phyloP scores from a whole-genome alignment of 2,888 invertebrate genomes.

The Pomacea canaliculata region DNA sequence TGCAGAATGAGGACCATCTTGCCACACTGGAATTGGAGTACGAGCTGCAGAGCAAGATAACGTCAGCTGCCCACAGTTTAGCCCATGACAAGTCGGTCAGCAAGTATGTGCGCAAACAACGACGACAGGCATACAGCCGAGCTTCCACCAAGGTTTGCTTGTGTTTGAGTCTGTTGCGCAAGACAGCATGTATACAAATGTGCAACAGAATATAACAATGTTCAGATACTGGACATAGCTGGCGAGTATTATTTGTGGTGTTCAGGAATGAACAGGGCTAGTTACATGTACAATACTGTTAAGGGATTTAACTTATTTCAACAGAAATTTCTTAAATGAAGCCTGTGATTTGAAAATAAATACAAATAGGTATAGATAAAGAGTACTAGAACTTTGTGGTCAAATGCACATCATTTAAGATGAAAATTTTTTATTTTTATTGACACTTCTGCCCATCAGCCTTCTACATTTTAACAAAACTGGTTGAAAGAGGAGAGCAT shows the following conservation, averaged over 20 bases:
- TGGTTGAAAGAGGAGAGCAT: no score
- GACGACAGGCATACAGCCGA: constrained; percentile 78
- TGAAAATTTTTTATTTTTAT: no score
- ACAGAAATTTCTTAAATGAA: background rate
- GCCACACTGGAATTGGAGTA: constrained; percentile 79
- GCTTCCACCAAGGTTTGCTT: constrained; percentile 66
- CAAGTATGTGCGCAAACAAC: constrained; percentile 79
- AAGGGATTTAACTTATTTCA: background rate
- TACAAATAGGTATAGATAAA: no score
- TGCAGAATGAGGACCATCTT: constrained; percentile 73
- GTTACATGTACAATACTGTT: background rate
- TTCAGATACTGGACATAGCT: no score
- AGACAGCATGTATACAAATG: background rate
- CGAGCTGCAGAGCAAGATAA: constrained; percentile 80
- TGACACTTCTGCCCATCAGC: no score
- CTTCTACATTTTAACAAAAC: no score
- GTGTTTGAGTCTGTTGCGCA: background rate
- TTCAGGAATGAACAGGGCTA: no score
- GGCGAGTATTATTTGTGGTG: no score
- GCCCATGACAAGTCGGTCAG: constrained; percentile 79
- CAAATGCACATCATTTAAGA: no score
- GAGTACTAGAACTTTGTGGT: no score
- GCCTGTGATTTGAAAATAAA: no score
- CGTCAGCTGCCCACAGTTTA: constrained; percentile 79
- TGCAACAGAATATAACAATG: no score